These are phyloP conservation scores for Trogon surrucura DNA, from an alignment of 2,113 vertebrate genomes.

Conservation along the genomic window DNA sequence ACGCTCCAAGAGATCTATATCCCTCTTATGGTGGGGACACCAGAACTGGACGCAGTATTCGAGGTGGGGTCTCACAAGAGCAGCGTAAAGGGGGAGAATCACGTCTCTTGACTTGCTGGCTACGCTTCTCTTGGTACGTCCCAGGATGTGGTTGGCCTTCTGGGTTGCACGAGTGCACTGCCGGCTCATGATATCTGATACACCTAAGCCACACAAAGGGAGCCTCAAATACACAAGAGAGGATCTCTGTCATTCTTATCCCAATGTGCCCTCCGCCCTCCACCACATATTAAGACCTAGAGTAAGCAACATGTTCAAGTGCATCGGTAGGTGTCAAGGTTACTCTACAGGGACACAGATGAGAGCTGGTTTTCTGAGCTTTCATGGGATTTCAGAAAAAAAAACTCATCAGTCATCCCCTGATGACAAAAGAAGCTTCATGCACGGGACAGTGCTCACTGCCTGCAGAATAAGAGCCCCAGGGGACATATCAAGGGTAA, in stretches of 20 bases:
- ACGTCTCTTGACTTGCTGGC: no score
- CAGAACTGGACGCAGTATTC: no score
- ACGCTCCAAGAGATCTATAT: no score
- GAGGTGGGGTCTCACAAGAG: no score
- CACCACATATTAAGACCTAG: not conserved
- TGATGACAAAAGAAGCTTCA: not conserved
- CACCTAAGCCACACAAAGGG: not conserved
- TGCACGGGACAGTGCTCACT: not conserved
- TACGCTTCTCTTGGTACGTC: no score
- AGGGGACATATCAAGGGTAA: conserved; percentile 4
- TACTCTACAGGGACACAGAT: not conserved
- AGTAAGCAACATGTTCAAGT: not conserved
- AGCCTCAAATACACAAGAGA: not conserved
- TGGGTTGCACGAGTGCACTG: no score
- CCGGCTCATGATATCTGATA: not conserved
- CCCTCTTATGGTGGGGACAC: no score
- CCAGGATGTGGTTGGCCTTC: no score
- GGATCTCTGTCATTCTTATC: not conserved
- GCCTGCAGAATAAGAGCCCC: not conserved
- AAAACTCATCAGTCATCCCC: not conserved
- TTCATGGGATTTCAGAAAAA: not conserved
- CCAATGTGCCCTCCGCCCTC: not conserved
- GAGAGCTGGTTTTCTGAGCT: not conserved
- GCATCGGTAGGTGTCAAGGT: not conserved
- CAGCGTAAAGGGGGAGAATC: no score